These are phyloP conservation scores for Urocitellus parryii DNA, from an alignment of 2,113 vertebrate species.

Conservation along the genomic window DNA sequence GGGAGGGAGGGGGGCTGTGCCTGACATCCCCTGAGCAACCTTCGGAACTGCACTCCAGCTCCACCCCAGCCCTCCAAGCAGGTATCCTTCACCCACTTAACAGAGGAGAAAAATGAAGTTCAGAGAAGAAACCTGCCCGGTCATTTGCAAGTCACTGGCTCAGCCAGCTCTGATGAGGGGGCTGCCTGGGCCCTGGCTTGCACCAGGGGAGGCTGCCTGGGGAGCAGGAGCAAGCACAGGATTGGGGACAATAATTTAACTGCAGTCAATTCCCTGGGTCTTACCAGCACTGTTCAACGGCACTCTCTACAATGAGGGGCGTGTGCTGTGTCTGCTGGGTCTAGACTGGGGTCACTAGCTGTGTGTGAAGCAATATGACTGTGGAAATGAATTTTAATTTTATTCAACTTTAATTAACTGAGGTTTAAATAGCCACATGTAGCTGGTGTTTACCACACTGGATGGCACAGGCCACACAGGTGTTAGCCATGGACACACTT, in stretches of 20 bases:
- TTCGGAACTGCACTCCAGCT: neutral
- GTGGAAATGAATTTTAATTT: neutral
- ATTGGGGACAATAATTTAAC: neutral
- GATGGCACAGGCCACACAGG: rapidly evolving
- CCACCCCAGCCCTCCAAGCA: neutral
- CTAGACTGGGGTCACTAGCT: rapidly evolving
- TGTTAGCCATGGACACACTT: too few relatives aligned
- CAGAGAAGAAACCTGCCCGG: neutral
- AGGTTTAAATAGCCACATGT: neutral
- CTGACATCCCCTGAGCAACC: neutral
- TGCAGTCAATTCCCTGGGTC: too few relatives aligned
- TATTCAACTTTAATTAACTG: neutral
- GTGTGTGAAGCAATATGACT: neutral
- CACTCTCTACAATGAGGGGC: neutral
- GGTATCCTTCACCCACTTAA: neutral
- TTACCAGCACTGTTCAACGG: neutral
- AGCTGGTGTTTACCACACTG: neutral
- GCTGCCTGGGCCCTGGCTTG: neutral
- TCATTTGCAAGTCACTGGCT: neutral
- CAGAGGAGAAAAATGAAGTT: neutral
- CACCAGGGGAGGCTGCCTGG: neutral
- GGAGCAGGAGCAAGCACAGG: neutral
- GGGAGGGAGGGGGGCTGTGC: neutral
- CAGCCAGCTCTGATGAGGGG: neutral
- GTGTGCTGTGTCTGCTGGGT: neutral